Conservation (phyloP, 2,113 vertebrate genomes). For the Cisticola juncidis region DNA sequence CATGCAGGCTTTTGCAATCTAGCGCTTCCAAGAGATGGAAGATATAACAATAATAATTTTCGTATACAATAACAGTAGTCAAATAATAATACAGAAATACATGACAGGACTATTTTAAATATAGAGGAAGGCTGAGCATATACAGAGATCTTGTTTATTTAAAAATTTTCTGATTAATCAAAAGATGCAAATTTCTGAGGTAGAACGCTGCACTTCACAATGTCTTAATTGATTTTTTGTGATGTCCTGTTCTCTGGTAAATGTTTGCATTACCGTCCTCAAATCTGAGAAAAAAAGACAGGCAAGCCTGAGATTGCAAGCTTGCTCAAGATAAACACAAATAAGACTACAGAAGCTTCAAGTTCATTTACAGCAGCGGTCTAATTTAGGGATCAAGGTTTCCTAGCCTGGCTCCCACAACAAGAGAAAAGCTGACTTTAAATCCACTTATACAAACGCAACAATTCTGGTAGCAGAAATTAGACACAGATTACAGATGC, state of each 20-base stretch:
- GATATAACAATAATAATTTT: neutral
- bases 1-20: neutral
- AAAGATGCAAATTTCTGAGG: neutral
- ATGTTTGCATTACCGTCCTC: neutral
- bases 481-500: accelerated
- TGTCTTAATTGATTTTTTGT: neutral
- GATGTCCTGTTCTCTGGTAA: neutral
- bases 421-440: neutral
- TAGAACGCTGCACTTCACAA: neutral
- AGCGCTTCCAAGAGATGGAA: neutral
- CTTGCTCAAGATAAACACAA: neutral
- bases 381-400: neutral
- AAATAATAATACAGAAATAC: neutral
- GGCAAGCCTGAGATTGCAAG: neutral
- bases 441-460: neutral
- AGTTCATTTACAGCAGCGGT: neutral
- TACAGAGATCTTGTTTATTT: neutral
- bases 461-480: neutral
- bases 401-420: neutral
- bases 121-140: neutral
- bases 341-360: neutral
- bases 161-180: neutral
- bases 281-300: neutral
- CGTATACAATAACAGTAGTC: accelerated
- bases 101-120: neutral